These are phyloP conservation scores for Hoplias malabaricus DNA, from an alignment of 2,113 vertebrate species.

Conservation along the genomic window DNA sequence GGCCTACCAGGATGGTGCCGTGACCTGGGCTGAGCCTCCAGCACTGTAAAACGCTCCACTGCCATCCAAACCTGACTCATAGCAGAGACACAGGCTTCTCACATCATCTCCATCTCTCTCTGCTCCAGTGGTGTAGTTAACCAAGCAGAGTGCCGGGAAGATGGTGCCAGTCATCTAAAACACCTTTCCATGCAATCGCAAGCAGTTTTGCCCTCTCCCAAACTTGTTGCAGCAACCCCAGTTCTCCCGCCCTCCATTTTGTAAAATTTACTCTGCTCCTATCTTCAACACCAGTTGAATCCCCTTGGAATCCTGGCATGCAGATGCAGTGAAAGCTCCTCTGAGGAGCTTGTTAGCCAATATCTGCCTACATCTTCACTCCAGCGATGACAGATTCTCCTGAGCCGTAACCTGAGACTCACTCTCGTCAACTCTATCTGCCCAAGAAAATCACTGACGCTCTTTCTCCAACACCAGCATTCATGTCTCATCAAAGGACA, in stretches of 20 bases:
- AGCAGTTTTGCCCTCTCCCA: not conserved
- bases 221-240: slow-evolving; percentile 5
- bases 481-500: not conserved
- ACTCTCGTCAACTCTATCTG: not conserved
- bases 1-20: slow-evolving; percentile 24
- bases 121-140: slow-evolving; percentile 2
- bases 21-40: slow-evolving; percentile 56
- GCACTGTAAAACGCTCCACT: slow-evolving; percentile 53
- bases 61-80: slow-evolving; percentile 46
- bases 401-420: not conserved
- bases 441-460: not conserved
- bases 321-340: not conserved
- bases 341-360: not conserved
- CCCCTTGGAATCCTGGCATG: not conserved
- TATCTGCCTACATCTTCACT: not conserved
- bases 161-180: not conserved
- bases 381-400: not conserved
- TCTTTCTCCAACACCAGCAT: not conserved
- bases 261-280: not conserved
- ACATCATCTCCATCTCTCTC: slow-evolving; percentile 4
- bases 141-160: not conserved
- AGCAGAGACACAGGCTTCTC: not conserved
- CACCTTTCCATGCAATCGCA: not conserved
- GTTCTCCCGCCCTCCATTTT: not conserved
- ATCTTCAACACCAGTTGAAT: not conserved